These are phyloP conservation scores for Pseudomyrmex flavicornis DNA, from an alignment of 1,140 invertebrate genomes.

Conservation along the genomic window DNA sequence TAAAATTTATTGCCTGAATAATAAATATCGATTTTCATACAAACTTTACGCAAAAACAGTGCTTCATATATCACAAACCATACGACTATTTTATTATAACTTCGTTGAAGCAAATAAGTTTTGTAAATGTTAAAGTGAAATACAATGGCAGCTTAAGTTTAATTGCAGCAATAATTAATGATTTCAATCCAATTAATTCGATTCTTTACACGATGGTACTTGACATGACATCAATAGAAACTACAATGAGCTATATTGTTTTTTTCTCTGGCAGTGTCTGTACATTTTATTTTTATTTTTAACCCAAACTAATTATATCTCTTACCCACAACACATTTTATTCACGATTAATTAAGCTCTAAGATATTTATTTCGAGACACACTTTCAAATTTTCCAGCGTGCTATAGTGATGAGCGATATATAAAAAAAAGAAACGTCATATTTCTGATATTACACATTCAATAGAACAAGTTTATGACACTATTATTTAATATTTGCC, in stretches of 20 bases:
- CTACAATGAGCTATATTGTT: conserved; percentile 66
- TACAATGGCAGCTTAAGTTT: background rate
- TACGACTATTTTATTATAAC: conserved; percentile 49
- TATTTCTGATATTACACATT: conserved; percentile 50
- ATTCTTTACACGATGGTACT: conserved; percentile 9
- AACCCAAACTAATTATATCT: conserved; percentile 53
- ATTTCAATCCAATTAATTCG: conserved; percentile 1
- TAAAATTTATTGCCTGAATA: conserved; percentile 51
- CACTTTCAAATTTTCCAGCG: conserved; percentile 57
- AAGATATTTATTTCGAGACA: conserved; percentile 51
- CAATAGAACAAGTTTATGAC: conserved; percentile 57
- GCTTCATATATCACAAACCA: conserved; percentile 49
- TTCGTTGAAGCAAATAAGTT: conserved; percentile 54
- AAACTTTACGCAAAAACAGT: conserved; percentile 44
- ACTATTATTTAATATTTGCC: conserved; percentile 53
- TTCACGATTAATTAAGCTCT: conserved; percentile 9
- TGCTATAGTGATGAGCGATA: conserved; percentile 42
- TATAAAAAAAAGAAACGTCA: conserved; percentile 63
- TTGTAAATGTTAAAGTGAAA: conserved; percentile 21
- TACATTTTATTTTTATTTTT: conserved; percentile 62
- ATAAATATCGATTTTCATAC: conserved; percentile 40
- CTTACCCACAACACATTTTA: conserved; percentile 52
- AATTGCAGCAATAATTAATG: conserved; percentile 17
- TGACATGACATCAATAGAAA: conserved; percentile 52
- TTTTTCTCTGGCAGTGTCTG: conserved; percentile 70